Evolutionary conservation across 2,797 vertebrate species (phyloP).

Genomic region (Spea hammondii): DNA sequence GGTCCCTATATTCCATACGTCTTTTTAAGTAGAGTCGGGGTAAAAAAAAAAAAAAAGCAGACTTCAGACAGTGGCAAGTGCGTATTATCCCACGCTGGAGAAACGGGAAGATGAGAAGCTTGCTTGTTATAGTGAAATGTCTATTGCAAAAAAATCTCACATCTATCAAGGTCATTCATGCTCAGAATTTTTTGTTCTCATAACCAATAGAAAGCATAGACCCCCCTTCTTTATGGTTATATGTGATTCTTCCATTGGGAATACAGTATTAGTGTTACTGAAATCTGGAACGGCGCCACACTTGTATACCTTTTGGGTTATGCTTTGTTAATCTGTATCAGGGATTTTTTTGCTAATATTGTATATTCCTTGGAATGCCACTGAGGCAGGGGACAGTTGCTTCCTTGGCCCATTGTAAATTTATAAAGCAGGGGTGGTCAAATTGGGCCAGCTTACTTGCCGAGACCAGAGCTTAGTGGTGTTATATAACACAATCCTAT

Average conservation of each 20-base stretch:
- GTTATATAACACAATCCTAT: too few relatives aligned
- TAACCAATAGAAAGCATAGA: conserved; percentile 12
- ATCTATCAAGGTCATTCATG: conserved; percentile 22
- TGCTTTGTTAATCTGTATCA: too few relatives aligned
- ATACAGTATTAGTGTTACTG: not conserved
- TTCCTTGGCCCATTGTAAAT: too few relatives aligned
- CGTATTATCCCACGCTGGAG: conserved; percentile 27
- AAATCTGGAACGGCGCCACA: too few relatives aligned
- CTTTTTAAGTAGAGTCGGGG: conserved; percentile 41
- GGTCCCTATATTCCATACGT: conserved; percentile 27
- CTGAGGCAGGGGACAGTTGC: too few relatives aligned
- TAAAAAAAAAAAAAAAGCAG: not conserved
- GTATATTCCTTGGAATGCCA: too few relatives aligned
- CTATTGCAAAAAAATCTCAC: conserved; percentile 1
- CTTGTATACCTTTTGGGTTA: too few relatives aligned
- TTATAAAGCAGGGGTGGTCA: too few relatives aligned
- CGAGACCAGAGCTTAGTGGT: too few relatives aligned
- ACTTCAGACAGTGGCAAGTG: conserved; percentile 24
- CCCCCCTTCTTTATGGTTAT: conserved; percentile 7
- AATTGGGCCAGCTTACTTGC: too few relatives aligned
- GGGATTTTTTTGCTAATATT: too few relatives aligned
- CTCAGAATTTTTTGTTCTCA: conserved; percentile 1
- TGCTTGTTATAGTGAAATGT: conserved; percentile 43
- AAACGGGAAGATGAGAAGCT: conserved; percentile 33
- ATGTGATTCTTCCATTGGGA: conserved; percentile 21